Evolutionary conservation across 2,113 vertebrate species (phyloP).

Genomic region (human (Homo sapiens)): DNA sequence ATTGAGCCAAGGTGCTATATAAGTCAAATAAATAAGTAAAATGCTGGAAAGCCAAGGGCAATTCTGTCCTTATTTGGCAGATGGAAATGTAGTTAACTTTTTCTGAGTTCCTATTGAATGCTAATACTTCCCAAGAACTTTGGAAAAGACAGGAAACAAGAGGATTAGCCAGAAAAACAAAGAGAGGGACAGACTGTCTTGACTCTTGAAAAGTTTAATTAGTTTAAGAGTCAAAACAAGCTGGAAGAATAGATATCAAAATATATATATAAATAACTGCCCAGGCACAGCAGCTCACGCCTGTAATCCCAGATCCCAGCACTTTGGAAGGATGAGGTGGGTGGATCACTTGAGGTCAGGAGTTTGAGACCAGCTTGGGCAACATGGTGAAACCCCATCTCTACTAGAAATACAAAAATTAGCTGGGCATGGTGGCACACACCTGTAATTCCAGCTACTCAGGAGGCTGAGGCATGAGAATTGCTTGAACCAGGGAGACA

Average conservation of each 20-base stretch:
- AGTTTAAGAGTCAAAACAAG: neutral
- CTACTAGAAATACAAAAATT: neutral
- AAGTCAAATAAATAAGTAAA: conserved; percentile 40
- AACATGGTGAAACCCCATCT: no score
- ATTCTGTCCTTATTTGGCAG: neutral
- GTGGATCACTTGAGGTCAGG: no score
- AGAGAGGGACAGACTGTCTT: neutral
- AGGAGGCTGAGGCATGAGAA: no score
- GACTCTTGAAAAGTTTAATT: conserved; percentile 11
- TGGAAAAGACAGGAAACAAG: neutral
- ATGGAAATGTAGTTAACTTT: conserved; percentile 1
- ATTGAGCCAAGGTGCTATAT: neutral
- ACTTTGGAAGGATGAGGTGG: no score
- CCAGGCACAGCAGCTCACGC: no score
- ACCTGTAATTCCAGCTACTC: no score
- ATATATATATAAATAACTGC: neutral
- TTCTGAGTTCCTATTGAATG: neutral
- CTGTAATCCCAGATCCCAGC: no score
- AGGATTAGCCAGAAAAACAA: neutral
- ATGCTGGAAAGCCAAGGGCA: neutral
- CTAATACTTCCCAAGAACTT: neutral
- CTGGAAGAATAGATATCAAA: neutral
- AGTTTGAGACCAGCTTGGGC: no score
- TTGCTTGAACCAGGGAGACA: no score
- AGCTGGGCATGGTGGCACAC: no score